Conservation (phyloP, 1,140 invertebrate species). For the Drosophila mauritiana region DNA sequence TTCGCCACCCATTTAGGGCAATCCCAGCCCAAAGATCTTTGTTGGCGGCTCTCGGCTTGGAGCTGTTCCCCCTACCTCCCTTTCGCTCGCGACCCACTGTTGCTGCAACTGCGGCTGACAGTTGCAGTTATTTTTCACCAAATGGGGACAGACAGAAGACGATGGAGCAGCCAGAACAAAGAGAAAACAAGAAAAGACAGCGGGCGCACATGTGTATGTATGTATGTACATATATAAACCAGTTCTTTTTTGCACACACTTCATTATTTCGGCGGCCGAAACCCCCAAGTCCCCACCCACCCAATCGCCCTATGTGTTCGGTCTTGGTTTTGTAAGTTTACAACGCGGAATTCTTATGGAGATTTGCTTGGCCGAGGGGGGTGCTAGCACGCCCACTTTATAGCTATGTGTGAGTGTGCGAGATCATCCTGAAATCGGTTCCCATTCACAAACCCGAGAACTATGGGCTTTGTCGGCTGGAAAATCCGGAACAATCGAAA, state of each 20-base stretch:
- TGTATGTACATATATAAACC: conserved; percentile 58
- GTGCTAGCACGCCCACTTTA: conserved; percentile 6
- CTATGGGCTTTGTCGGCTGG: conserved; percentile 12
- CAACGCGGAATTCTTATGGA: conserved; percentile 38
- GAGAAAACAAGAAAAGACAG: conserved; percentile 78
- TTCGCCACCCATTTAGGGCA: conserved; percentile 30
- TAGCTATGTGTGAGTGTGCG: conserved; percentile 19
- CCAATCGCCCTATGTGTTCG: neutral
- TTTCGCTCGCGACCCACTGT: conserved; percentile 17
- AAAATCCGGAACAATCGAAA: conserved; percentile 47
- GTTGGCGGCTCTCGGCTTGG: neutral
- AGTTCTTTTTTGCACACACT: conserved; percentile 79
- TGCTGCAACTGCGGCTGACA: conserved; percentile 62
- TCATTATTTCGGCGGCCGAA: conserved; percentile 63
- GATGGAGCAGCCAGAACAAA: conserved; percentile 62
- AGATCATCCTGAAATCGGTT: conserved; percentile 1
- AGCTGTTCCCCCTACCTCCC: neutral
- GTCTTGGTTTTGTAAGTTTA: conserved; percentile 6
- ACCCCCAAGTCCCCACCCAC: neutral
- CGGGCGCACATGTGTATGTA: conserved; percentile 21
- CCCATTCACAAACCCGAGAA: conserved; percentile 10
- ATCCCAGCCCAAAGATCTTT: conserved; percentile 13
- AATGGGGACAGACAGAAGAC: conserved; percentile 69
- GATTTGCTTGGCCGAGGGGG: neutral
- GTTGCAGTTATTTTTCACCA: conserved; percentile 80